phyloP scores from a whole-genome alignment of 2,888 invertebrate species.

The Oscheius myriophilus region DNA sequence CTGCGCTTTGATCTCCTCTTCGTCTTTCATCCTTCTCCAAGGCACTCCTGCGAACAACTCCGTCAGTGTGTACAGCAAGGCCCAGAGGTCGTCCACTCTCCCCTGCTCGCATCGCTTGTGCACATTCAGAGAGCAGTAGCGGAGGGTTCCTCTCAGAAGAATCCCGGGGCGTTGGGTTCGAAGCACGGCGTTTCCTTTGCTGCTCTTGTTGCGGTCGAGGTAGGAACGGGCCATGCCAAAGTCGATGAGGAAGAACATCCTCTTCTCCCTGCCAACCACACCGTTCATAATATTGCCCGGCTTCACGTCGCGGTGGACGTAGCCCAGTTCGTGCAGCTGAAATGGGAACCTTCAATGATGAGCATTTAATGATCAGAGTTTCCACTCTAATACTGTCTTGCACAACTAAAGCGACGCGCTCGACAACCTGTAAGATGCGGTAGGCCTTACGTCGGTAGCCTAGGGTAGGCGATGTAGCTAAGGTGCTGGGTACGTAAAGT shows the following conservation, averaged over 20 bases:
- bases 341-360: not conserved
- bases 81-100: conserved; percentile 27
- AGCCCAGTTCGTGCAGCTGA: conserved; percentile 49
- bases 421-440: too few species aligned
- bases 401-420: too few species aligned
- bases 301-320: conserved; percentile 56
- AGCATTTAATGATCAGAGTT: too few species aligned
- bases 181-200: not conserved
- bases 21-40: conserved; percentile 5
- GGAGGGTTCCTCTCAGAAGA: conserved; percentile 19
- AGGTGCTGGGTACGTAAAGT: too few species aligned
- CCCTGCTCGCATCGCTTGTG: conserved; percentile 4
- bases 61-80: conserved; percentile 10
- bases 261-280: conserved; percentile 36
- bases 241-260: conserved; percentile 49
- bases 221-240: conserved; percentile 34
- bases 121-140: conserved; percentile 27
- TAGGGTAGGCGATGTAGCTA: too few species aligned
- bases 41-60: conserved; percentile 22
- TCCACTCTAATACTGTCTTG: too few species aligned
- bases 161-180: conserved; percentile 4
- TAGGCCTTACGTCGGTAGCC: too few species aligned
- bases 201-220: not conserved
- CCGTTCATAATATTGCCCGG: conserved; percentile 59
- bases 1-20: not conserved